phyloP scores from a whole-genome alignment of 92 coral and sea anemone species.

The Isaurus tuberculatus region DNA sequence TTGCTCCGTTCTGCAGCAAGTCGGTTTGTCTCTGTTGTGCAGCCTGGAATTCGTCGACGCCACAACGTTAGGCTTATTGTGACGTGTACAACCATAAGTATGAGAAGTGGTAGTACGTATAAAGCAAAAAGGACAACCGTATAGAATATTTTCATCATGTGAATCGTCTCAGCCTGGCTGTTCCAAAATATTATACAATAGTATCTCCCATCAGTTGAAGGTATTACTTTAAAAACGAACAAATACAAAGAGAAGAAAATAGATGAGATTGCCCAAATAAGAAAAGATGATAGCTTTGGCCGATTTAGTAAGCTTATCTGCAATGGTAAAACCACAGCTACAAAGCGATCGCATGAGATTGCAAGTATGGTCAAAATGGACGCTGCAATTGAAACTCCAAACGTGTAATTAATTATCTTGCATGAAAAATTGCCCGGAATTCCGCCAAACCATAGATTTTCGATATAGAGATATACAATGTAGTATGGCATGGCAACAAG shows the following conservation, averaged over 20 bases:
- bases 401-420: background rate
- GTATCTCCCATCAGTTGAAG: background rate
- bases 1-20: constrained; percentile 26
- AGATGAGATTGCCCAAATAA: constrained; percentile 1
- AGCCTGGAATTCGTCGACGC: constrained; percentile 25
- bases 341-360: constrained; percentile 35
- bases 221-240: background rate
- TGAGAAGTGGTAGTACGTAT: constrained; percentile 12
- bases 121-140: background rate
- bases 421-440: constrained; percentile 16
- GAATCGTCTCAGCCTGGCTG: background rate
- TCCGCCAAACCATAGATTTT: constrained; percentile 33
- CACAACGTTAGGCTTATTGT: constrained; percentile 18
- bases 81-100: constrained; percentile 14
- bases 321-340: constrained; percentile 29
- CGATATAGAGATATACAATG: constrained; percentile 10
- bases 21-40: background rate
- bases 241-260: constrained; percentile 26
- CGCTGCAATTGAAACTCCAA: constrained; percentile 37
- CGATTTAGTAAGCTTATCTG: constrained; percentile 3
- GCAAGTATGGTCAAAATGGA: constrained; percentile 28
- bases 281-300: background rate
- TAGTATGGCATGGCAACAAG: constrained; percentile 1
- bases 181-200: background rate
- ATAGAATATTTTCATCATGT: background rate